Conservation (phyloP, 2,113 vertebrate species). For the Sitta europaea region DNA sequence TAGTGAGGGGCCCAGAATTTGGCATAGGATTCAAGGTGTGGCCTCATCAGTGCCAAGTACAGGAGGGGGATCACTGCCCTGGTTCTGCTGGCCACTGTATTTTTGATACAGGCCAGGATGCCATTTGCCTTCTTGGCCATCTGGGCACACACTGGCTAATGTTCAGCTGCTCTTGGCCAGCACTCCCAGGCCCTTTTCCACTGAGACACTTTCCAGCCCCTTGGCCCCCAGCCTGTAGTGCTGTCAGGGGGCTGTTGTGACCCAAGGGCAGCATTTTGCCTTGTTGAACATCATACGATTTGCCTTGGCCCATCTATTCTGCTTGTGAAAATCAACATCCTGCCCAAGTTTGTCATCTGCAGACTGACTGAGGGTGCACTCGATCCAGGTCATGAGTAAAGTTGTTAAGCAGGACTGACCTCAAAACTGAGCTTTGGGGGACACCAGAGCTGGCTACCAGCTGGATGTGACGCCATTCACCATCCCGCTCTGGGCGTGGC, state of each 20-base stretch:
- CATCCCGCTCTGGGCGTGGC: neutral
- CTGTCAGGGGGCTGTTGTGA: neutral
- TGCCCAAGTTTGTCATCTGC: neutral
- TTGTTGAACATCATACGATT: neutral
- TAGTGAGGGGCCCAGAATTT: neutral
- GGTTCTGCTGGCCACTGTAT: neutral
- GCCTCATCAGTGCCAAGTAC: neutral
- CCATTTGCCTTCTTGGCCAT: neutral
- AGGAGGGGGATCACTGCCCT: neutral
- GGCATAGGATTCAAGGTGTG: too few relatives aligned
- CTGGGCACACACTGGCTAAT: neutral
- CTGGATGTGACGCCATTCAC: neutral
- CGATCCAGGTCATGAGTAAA: rapidly evolving
- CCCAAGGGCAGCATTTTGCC: neutral
- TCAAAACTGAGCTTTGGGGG: neutral
- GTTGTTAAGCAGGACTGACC: neutral
- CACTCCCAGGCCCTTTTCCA: neutral
- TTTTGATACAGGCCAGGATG: neutral
- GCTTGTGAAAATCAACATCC: neutral
- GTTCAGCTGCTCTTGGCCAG: neutral
- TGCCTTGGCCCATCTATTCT: neutral
- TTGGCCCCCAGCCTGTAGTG: neutral
- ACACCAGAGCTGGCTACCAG: neutral
- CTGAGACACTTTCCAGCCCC: neutral
- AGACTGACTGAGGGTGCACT: neutral